A percentile compares a stretch with the other conserved stretches of the same genome.
These are phyloP conservation scores for Petrophora chlorosata DNA, from an alignment of 2,888 invertebrate species.

Conservation along the genomic window DNA sequence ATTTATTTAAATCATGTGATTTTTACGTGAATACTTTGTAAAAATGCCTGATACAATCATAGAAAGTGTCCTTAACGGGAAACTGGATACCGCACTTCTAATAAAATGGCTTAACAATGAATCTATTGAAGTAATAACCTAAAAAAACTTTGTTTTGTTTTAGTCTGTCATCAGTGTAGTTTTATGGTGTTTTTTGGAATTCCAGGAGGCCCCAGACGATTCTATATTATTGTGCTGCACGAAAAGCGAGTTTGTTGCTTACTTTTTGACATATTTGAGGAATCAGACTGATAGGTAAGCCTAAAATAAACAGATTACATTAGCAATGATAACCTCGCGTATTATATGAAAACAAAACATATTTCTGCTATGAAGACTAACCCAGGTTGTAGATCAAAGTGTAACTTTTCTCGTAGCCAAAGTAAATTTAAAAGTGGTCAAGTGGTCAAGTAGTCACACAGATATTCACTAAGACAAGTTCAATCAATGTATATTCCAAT, in stretches of 20 bases:
- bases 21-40: constrained; percentile 30
- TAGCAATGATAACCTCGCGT: too few relatives aligned
- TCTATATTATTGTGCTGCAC: constrained; percentile 66
- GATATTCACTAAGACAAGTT: too few relatives aligned
- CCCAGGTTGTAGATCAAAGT: too few relatives aligned
- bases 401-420: too few relatives aligned
- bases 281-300: constrained; percentile 80
- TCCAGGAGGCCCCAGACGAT: constrained; percentile 69
- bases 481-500: too few relatives aligned
- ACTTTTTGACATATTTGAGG: constrained; percentile 81
- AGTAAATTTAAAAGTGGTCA: too few relatives aligned
- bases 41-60: constrained; percentile 79
- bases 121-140: constrained; percentile 71
- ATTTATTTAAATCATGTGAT: constrained; percentile 40
- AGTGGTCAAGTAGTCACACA: too few relatives aligned
- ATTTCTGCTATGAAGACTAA: too few relatives aligned
- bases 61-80: constrained; percentile 71
- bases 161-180: constrained; percentile 22
- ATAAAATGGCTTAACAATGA: constrained; percentile 75
- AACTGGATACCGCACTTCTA: constrained; percentile 63
- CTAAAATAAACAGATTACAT: constrained; percentile 6
- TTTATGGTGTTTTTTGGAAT: constrained; percentile 35
- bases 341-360: too few relatives aligned
- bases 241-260: constrained; percentile 81
- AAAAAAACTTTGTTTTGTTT: constrained; percentile 29